Evolutionary conservation across 1,140 invertebrate species (phyloP).

Genomic region (Uloborus diversus): DNA sequence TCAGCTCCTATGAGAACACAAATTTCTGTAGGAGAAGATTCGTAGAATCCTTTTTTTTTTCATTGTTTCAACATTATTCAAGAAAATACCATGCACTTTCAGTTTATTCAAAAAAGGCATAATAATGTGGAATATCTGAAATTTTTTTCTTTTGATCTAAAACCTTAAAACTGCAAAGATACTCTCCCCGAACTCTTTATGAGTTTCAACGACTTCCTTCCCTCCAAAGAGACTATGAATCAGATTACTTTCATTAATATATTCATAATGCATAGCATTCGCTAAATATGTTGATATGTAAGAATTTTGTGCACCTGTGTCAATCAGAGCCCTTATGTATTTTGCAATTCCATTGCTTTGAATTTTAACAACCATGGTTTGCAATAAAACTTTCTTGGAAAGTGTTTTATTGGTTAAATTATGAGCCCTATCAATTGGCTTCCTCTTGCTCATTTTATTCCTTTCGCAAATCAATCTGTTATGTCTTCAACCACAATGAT

Average conservation of each 20-base stretch:
- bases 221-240: conserved; percentile 12
- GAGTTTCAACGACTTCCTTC: not conserved
- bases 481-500: not conserved
- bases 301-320: not conserved
- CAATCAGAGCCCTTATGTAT: not conserved
- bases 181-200: not conserved
- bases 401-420: not conserved
- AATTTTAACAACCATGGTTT: not conserved
- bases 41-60: not conserved
- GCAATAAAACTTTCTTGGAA: not conserved
- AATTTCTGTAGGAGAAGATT: conserved; percentile 2
- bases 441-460: not conserved
- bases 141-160: not conserved
- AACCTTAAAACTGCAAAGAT: not conserved
- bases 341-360: not conserved
- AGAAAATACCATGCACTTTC: not conserved
- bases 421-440: not conserved
- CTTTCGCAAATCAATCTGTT: not conserved
- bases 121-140: not conserved
- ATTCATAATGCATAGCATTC: not conserved
- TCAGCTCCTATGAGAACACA: conserved; percentile 5
- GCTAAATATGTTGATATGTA: not conserved
- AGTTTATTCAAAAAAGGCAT: not conserved
- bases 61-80: not conserved
- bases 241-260: not conserved